Evolutionary conservation across 2,888 invertebrate species (phyloP), one percentile per base, ranked within the genome.

Genomic region (Ametastegia equiseti): DNA sequence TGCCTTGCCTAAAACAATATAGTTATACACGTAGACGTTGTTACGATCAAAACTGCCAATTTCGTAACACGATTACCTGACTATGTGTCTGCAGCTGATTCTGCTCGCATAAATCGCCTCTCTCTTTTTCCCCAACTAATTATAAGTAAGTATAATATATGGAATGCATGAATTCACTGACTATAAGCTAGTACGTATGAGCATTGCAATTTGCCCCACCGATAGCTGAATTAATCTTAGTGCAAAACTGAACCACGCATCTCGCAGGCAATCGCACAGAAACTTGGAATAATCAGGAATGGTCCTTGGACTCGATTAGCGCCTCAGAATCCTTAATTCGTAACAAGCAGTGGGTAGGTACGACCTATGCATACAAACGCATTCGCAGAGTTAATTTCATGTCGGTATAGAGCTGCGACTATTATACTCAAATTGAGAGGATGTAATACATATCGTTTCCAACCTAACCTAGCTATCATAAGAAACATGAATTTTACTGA

Each of bases 1-100:
- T 54, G 36, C 78, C 80, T 73, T 75, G 80, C 79, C 80, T 81
- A 79, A 82, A 82, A 19, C 57, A 19, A n/a, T n/a, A n/a, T n/a
- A n/a, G n/a, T n/a, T n/a, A n/a, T n/a, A n/a, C n/a, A n/a, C n/a
- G n/a, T n/a, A n/a, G n/a, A n/a, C n/a, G n/a, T n/a, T n/a, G n/a
- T n/a, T n/a, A n/a, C n/a, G 9, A 81, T 80, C 67, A 7, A 57
- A 65, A 27, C 47, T 9, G 27, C 47, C n/a, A 1, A 47, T 71
- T 71, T 71, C 71, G 45, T 47, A 13, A 71, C 47, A 71, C 13
- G 19, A 11, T 36, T 67, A 27, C 2, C 23, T 15, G 30, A 13
- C 27, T 42, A 42, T 6, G 42, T 42, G 9, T 6, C 42, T 60
- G 60, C 60, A 60, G 60, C 39, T 27, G 47, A 1, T 15, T 67